Evolutionary conservation across 2,797 vertebrate genomes (phyloP), one percentile per base, ranked within the genome.

Genomic region (Lycodopsis pacificus): DNA sequence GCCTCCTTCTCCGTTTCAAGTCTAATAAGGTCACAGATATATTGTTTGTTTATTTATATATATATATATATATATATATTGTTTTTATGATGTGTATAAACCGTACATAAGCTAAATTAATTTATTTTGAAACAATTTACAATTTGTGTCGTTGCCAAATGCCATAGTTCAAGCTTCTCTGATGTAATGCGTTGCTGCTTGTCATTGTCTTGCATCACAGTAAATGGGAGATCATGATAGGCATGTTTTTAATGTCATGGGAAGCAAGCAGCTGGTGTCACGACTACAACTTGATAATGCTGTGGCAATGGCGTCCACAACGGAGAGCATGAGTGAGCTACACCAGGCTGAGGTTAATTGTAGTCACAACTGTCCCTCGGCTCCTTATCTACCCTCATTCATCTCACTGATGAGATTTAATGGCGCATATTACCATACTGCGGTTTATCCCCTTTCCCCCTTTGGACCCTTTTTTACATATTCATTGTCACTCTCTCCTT

Each of bases 361-460:
- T 38, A 40, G 44, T 57, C 46, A 22, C 17, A 27, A 64, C 48
- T 51, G 54, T 77, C 65, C 57, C 48, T 64, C 75, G 72, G 65
- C 73, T 71, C 56, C 69, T 89, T 86, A 86, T 93, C 86, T 81
- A 22, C 42, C 22, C 70, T 73, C 66, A 40, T 65, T 81, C 68
- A 74, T 74, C 81, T 76, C 74, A 69, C 66, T 91, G 87, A 91
- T 81, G 80, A 79, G 83, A 89, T 91, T 83, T 76, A 78, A 73
- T 57, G 25, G 34, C 85, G 61, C 42, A 51, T 56, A 64, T 80
- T 70, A 77, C 6, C 56, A 65, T 61, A 27, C 67, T 49, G 49
- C 64, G 77, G 49, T 65, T 68, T 58, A 76, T 65, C 54, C 44
- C 17, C 22, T 74, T 67, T 34, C 20, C 62, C 62, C n/a, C 58